A percentile compares a stretch with the other conserved stretches of the same genome.
Evolutionary conservation across 2,797 vertebrate species (phyloP).

Genomic region (Syngnathus acus): DNA sequence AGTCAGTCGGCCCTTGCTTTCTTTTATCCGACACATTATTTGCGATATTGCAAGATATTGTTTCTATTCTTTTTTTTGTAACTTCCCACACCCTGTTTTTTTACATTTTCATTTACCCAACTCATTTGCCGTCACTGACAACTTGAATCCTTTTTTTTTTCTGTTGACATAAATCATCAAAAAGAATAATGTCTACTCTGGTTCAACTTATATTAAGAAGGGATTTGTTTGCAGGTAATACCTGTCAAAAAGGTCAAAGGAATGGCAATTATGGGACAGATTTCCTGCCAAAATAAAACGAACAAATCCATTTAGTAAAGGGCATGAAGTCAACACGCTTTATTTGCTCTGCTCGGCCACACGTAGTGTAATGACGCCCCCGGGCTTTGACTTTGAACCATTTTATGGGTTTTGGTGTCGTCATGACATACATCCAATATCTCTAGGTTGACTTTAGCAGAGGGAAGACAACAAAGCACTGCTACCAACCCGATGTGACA

Average conservation of each 20-base stretch:
- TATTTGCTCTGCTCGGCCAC: background rate
- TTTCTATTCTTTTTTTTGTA: no score
- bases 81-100: no score
- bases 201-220: background rate
- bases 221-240: background rate
- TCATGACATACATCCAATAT: background rate
- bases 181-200: no score
- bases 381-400: background rate
- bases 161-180: no score
- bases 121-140: no score
- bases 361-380: background rate
- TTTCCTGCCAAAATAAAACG: background rate
- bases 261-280: background rate
- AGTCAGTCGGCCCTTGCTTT: background rate
- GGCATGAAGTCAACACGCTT: background rate
- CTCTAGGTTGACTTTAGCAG: background rate
- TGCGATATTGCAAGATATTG: no score
- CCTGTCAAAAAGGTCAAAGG: background rate
- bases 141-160: no score
- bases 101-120: no score
- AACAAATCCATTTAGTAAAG: background rate
- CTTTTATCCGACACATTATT: no score
- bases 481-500: background rate
- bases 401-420: background rate
- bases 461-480: background rate